Base-by-base conservation (phyloP, 2,888 invertebrate genomes). In the Apamea epomidion region DNA sequence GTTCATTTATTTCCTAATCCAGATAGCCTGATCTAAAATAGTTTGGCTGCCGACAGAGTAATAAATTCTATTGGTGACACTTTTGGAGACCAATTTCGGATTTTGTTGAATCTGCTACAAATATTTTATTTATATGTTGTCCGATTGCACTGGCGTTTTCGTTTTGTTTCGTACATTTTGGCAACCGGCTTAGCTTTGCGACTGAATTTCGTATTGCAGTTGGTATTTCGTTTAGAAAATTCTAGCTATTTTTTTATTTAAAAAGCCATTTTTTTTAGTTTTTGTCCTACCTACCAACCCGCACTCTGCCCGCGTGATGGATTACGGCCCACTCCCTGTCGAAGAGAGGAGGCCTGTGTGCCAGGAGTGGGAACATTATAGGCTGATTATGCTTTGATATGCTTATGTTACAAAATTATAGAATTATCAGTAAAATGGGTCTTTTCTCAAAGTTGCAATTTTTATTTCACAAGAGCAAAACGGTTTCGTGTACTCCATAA, bases 121-220 rank as follows among this genome's bases (percentile, higher is more conserved):
- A 71, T 86, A 76, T 86, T 80, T 86, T 78, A 83, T 86, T 78
- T 86, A 65, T 75, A 72, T 68, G 65, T 65, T n/a, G 12, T 10
- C 37, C 65, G 83, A 80, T 86, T 71, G 76, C 76, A 65, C 6
- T 21, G 6, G 1, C 2, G 51, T 76, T 83, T 77, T 74, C 29
- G 67, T 71, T 82, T 81, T 81, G 45, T 81, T 77, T 54, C 25
- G 18, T 32, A 67, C 37, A n/a, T 77, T 75, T 86, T 86, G 83
- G 83, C 83, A 83, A 70, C 67, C 32, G 37, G 74, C 64, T 80
- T 58, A 68, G 72, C 74, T 65, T 74, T 45, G 25, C 16, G 25
- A 62, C 60, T 48, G 65, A 29, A 72, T 72, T 82, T 72, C 25
- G 8, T 45, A 29, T n/a, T 21, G 12, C 2, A 16, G 29, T 54